These are phyloP conservation scores for Choristoneura rosaceana DNA, from an alignment of 2,888 invertebrate species.

Conservation along the genomic window DNA sequence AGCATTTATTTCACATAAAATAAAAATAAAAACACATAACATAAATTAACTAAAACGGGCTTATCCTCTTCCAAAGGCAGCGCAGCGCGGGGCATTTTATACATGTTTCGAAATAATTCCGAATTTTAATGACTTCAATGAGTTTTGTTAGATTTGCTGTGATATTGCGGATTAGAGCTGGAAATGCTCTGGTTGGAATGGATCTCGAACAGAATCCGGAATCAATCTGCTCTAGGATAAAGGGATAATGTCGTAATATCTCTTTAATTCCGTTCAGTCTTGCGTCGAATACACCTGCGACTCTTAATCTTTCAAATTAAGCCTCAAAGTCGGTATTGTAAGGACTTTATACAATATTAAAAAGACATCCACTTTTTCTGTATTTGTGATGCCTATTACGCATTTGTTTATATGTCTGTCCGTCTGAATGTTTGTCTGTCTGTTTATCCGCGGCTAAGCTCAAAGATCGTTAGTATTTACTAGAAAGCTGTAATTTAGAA, in stretches of 20 bases:
- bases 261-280: constrained; percentile 49
- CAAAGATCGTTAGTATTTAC: no score
- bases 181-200: background rate
- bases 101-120: background rate
- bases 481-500: no score
- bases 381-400: background rate
- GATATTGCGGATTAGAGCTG: background rate
- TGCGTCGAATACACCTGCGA: constrained; percentile 39
- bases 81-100: no score
- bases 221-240: constrained; percentile 50
- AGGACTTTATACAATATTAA: background rate
- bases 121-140: background rate
- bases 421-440: no score
- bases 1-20: no score
- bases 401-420: background rate
- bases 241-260: constrained; percentile 51
- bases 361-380: background rate
- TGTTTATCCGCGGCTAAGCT: no score
- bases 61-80: no score
- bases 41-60: no score
- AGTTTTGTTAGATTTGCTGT: background rate
- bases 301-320: constrained; percentile 48
- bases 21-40: no score
- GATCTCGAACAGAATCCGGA: constrained; percentile 24
- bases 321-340: constrained; percentile 41